Evolutionary conservation across 2,888 invertebrate genomes (phyloP), one percentile per base, ranked within the genome.

Genomic region (Drepana falcataria): DNA sequence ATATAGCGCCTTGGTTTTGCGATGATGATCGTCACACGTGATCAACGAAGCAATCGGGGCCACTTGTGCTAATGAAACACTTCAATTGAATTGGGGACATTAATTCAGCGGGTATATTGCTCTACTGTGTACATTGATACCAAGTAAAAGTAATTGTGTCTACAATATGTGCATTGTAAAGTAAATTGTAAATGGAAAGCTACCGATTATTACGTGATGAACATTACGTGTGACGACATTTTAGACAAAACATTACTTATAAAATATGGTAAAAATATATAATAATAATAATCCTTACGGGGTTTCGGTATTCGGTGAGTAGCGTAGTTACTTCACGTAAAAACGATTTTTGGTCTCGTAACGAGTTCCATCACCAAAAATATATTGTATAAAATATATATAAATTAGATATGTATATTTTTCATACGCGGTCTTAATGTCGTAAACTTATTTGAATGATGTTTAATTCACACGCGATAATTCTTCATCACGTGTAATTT

Each of bases 11-110:
- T 73, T 66, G 68, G 75, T 75, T 81, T 82, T 70, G 80, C 83
- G 75, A 73, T 74, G 74, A 73, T 74, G 74, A 75, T 77, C 68
- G 77, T 64, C 72, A 73, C 71, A 69, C 79, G 73, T 81, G 79
- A 85, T 79, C 81, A 87, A 87, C 88, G 84, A 85, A 87, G 87
- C 90, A 90, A 91, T 91, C 90, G 88, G 81, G 85, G 83, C 91
- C 91, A 91, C 91, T 91, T 91, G 90, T 85, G 83, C 88, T 90
- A 90, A 91, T 90, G 87, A 90, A 90, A 89, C 89, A 86, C 83
- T 87, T 87, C 85, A 89, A 91, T 89, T 90, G 90, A 86, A 90
- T 91, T 90, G 89, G 88, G 88, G 85, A 86, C 90, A 85, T 87
- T 89, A 85, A 87, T 88, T 88, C 85, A 83, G 80, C 79, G 63